phyloP scores from a whole-genome alignment of 2,888 invertebrate genomes.

The Cheilosia vernalis region DNA sequence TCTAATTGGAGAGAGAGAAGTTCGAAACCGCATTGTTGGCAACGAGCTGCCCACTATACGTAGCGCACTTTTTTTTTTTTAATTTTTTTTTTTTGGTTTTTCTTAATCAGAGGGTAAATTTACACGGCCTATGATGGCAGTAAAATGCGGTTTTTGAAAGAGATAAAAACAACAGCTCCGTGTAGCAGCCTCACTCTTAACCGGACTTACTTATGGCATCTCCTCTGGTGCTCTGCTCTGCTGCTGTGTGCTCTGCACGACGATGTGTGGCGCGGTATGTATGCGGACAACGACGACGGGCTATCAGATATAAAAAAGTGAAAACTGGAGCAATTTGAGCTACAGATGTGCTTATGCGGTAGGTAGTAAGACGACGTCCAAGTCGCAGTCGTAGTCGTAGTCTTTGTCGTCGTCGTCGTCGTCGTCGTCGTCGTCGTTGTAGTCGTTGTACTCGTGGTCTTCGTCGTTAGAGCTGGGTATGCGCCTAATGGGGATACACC shows the following conservation, averaged over 20 bases:
- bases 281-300: slow-evolving; percentile 47
- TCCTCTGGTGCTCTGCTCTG: slow-evolving; percentile 42
- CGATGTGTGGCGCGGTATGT: slow-evolving; percentile 37
- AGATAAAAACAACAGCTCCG: slow-evolving; percentile 59
- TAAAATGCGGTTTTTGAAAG: slow-evolving; percentile 65
- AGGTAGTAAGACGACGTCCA: slow-evolving; percentile 58
- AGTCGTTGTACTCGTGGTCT: slow-evolving; percentile 47
- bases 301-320: slow-evolving; percentile 75
- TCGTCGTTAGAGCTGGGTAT: slow-evolving; percentile 62
- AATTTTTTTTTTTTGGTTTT: slow-evolving; percentile 17
- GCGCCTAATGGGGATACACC: slow-evolving; percentile 74
- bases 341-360: slow-evolving; percentile 75
- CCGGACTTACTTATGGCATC: slow-evolving; percentile 67
- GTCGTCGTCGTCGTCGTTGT: slow-evolving; percentile 36
- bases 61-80: too few relatives aligned
- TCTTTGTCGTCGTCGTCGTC: slow-evolving; percentile 30
- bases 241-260: slow-evolving; percentile 47
- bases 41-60: slow-evolving; percentile 56
- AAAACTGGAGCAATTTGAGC: slow-evolving; percentile 74
- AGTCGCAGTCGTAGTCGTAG: slow-evolving; percentile 35
- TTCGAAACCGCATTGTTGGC: slow-evolving; percentile 38
- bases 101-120: slow-evolving; percentile 67
- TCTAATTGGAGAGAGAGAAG: slow-evolving; percentile 63
- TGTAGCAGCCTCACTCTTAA: slow-evolving; percentile 49
- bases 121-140: slow-evolving; percentile 66